Conservation (phyloP, 2,888 invertebrate species). For the Erebia epiphron region DNA sequence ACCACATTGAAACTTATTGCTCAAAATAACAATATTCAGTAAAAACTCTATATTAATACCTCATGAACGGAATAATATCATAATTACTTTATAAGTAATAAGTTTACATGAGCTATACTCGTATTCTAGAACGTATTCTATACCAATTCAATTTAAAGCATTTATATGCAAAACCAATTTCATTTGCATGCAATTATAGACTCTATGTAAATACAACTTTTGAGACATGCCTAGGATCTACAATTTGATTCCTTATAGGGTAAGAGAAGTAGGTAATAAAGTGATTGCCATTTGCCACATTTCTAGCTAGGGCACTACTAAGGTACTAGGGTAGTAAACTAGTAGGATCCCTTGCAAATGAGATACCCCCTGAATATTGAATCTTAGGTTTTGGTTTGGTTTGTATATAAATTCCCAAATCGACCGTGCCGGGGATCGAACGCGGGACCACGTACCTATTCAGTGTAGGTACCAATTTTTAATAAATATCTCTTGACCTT, state of each 20-base stretch:
- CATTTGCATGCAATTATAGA: background rate
- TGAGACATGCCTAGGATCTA: background rate
- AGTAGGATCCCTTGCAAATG: too few species aligned
- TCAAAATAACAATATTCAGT: background rate
- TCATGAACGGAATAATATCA: background rate
- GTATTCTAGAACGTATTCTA: constrained; percentile 2
- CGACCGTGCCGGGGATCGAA: too few species aligned
- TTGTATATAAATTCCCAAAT: too few species aligned
- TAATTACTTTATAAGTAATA: background rate
- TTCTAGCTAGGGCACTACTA: too few species aligned
- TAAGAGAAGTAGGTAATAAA: too few species aligned
- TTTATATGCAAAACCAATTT: constrained; percentile 2
- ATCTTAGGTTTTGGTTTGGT: too few species aligned
- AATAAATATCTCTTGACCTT: too few species aligned
- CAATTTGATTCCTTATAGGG: background rate
- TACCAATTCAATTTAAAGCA: background rate
- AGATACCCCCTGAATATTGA: too few species aligned
- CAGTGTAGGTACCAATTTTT: too few species aligned
- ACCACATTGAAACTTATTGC: background rate
- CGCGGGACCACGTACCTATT: too few species aligned
- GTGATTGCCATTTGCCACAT: too few species aligned
- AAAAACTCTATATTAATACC: background rate
- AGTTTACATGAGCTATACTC: background rate
- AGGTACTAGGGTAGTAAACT: too few species aligned
- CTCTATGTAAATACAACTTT: background rate